Percentiles rank a stretch among this genome's conserved stretches.
Evolutionary conservation across 1,140 invertebrate genomes (phyloP).

Genomic region (Yoshiicerus persimilis): DNA sequence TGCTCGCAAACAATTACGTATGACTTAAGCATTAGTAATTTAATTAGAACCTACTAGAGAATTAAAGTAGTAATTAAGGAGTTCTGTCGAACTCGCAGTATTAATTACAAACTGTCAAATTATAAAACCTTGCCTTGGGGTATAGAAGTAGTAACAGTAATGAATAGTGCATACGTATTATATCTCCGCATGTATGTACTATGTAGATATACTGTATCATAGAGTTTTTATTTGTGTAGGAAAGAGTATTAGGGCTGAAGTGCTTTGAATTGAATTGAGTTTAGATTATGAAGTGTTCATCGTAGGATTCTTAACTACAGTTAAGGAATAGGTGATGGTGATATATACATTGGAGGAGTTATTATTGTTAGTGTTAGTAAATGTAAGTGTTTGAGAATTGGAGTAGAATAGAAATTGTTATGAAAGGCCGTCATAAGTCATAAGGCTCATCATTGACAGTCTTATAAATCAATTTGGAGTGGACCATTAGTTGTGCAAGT

Average conservation of each 20-base stretch:
- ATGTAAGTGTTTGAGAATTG: background rate
- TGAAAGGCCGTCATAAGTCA: constrained; percentile 10
- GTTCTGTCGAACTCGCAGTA: background rate
- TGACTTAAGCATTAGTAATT: background rate
- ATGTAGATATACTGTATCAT: background rate
- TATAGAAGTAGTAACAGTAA: background rate
- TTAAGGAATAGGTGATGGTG: too few relatives aligned
- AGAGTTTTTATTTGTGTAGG: background rate
- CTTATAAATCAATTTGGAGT: constrained; percentile 28
- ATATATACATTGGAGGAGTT: background rate
- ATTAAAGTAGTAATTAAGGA: background rate
- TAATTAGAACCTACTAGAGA: background rate
- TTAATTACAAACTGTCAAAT: background rate
- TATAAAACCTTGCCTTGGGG: background rate
- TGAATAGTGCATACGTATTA: background rate
- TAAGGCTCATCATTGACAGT: constrained; percentile 15
- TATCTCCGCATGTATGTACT: too few relatives aligned
- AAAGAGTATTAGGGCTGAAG: background rate
- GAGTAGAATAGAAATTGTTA: background rate
- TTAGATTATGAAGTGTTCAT: background rate
- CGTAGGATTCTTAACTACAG: too few relatives aligned
- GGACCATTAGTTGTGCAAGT: constrained; percentile 22
- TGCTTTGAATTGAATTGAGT: background rate
- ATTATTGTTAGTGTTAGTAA: background rate
- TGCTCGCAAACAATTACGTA: background rate